phyloP scores from a whole-genome alignment of 2,888 invertebrate genomes.

The Amblyteles armatorius region DNA sequence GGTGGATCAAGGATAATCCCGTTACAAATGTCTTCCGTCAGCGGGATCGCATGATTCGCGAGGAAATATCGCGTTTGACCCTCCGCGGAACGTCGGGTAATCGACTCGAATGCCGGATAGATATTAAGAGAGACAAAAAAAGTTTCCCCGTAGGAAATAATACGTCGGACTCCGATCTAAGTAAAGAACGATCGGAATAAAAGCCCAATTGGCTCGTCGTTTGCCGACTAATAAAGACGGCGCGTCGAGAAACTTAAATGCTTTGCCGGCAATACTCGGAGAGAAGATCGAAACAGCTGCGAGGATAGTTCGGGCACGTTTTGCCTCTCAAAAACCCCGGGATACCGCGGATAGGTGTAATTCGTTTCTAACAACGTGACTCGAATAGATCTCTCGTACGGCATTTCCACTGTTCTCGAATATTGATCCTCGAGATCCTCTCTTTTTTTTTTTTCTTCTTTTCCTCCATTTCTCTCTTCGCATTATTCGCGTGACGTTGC shows the following conservation, averaged over 20 bases:
- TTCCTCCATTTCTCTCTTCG: not conserved
- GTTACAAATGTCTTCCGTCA: not conserved
- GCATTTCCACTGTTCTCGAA: not conserved
- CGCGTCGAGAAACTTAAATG: not conserved
- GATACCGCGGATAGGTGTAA: constrained; percentile 31
- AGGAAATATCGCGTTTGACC: not conserved
- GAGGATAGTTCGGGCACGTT: not conserved
- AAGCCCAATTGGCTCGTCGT: not conserved
- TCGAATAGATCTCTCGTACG: constrained; percentile 38
- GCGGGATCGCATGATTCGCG: not conserved
- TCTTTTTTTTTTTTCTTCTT: not conserved
- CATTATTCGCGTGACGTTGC: constrained; percentile 36
- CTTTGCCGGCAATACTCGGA: not conserved
- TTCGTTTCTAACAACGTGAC: constrained; percentile 49
- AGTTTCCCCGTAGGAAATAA: not conserved
- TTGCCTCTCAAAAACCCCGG: not conserved
- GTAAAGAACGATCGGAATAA: not conserved
- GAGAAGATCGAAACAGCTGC: not conserved
- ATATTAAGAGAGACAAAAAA: not conserved
- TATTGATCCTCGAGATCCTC: constrained; percentile 25
- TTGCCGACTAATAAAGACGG: not conserved
- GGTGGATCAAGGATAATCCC: not conserved
- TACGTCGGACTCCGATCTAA: not conserved
- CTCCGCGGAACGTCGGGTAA: not conserved
- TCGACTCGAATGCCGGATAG: not conserved